These are phyloP conservation scores for Chroicocephalus ridibundus DNA, from an alignment of 2,113 vertebrate genomes.

Conservation along the genomic window DNA sequence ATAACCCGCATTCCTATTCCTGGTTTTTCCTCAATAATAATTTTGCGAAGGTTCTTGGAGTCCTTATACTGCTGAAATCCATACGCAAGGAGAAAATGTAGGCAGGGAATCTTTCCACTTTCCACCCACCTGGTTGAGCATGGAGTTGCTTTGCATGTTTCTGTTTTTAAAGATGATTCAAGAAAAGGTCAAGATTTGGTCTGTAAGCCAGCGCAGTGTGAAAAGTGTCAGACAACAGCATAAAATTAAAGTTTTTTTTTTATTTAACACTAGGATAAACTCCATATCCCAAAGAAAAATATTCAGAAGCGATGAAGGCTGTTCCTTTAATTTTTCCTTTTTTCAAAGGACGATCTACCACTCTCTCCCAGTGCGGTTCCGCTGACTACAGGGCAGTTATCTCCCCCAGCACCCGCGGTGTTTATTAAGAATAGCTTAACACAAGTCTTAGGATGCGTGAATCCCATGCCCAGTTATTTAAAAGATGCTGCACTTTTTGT, in stretches of 20 bases:
- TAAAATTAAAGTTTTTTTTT: background rate
- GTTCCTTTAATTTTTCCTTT: background rate
- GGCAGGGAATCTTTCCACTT: background rate
- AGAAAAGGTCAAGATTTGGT: background rate
- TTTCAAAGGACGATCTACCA: background rate
- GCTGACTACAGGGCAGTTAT: background rate
- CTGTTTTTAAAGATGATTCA: background rate
- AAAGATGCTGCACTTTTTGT: background rate
- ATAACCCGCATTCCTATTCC: background rate
- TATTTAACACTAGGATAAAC: background rate
- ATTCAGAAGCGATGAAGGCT: background rate
- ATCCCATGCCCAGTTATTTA: background rate
- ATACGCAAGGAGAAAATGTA: background rate
- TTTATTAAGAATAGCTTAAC: background rate
- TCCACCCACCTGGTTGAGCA: background rate
- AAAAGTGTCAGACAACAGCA: background rate
- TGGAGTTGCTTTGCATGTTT: background rate
- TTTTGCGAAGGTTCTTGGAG: background rate
- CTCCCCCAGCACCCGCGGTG: background rate
- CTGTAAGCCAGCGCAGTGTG: background rate
- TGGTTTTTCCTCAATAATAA: background rate
- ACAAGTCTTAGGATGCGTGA: background rate
- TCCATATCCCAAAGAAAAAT: background rate
- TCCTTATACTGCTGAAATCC: background rate
- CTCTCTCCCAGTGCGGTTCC: background rate